A percentile compares a stretch with the other conserved stretches of the same genome.
Evolutionary conservation across 2,797 vertebrate genomes (phyloP).

Genomic region (Pelochelys cantorii): DNA sequence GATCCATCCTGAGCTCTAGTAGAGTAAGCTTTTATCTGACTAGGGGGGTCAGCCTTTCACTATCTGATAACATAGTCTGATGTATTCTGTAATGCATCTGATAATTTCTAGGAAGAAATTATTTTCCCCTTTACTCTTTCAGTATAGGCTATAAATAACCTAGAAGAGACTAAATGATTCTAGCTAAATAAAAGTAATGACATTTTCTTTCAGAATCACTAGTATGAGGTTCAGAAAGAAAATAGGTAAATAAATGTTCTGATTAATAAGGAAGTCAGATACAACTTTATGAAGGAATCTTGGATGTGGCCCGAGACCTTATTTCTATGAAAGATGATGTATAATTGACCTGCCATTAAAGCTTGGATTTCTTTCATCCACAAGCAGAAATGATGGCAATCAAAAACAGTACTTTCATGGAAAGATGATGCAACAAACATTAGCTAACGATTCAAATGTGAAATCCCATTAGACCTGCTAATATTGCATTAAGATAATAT

Average conservation of each 20-base stretch:
- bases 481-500: not conserved
- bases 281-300: not conserved
- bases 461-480: not conserved
- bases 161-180: not conserved
- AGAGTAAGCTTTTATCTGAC: not conserved
- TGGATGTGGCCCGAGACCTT: not conserved
- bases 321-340: not conserved
- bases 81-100: not conserved
- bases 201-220: not conserved
- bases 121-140: not conserved
- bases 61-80: not conserved
- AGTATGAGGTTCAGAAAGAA: not conserved
- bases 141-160: not conserved
- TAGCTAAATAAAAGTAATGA: not conserved
- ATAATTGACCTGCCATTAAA: not conserved
- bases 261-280: not conserved
- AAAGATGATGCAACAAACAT: not conserved
- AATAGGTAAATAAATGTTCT: not conserved
- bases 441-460: not conserved
- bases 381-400: not conserved
- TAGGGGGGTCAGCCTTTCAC: not conserved
- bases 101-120: not conserved
- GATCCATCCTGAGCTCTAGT: not conserved
- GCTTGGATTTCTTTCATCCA: not conserved
- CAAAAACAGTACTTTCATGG: not conserved